phyloP scores from a whole-genome alignment of 2,888 invertebrate species.

The Tetrapedia diversipes region DNA sequence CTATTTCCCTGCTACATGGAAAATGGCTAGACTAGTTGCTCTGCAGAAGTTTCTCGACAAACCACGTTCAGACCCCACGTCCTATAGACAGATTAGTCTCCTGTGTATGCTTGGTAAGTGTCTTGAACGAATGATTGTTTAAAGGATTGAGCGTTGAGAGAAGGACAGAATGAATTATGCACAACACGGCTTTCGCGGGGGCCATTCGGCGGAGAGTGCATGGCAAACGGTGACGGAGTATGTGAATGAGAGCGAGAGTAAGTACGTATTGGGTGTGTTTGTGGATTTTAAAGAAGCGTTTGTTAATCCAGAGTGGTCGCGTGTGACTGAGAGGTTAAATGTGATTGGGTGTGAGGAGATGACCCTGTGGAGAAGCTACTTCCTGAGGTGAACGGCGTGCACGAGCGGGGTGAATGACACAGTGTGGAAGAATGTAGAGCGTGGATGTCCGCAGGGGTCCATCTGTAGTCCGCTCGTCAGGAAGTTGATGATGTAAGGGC shows the following conservation, averaged over 20 bases:
- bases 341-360: conserved; percentile 3
- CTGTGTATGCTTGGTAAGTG: neutral
- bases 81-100: conserved; percentile 17
- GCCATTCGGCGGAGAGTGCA: conserved; percentile 3
- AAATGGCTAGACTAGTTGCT: too few species aligned
- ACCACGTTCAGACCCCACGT: conserved; percentile 3
- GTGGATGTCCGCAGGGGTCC: conserved; percentile 22
- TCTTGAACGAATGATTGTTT: too few species aligned
- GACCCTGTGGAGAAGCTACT: too few species aligned
- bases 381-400: neutral
- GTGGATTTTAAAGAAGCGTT: conserved; percentile 18
- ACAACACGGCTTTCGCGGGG: too few species aligned
- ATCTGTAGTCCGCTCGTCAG: neutral
- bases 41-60: neutral
- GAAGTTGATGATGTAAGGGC: neutral
- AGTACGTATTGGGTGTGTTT: conserved; percentile 5
- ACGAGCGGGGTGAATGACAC: neutral
- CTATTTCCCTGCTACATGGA: neutral
- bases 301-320: neutral
- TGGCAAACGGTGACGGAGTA: neutral
- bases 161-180: too few species aligned
- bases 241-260: neutral
- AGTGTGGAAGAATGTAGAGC: neutral
- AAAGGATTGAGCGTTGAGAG: too few species aligned
- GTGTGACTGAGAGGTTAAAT: conserved; percentile 3